phyloP scores from a whole-genome alignment of 2,797 vertebrate genomes.

The Oreochromis grahami region DNA sequence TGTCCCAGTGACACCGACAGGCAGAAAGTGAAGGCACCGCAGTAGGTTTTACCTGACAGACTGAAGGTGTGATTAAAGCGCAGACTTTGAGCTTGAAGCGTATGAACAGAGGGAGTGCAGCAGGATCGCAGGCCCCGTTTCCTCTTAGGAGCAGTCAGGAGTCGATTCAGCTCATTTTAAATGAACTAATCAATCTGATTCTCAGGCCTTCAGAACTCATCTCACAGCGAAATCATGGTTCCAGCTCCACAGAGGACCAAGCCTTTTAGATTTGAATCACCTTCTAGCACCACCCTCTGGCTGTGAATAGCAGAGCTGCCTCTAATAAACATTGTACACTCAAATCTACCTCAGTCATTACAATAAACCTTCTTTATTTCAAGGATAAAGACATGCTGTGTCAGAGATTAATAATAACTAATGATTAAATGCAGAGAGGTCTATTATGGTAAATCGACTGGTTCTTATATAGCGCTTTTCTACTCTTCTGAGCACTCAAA shows the following conservation, averaged over 20 bases:
- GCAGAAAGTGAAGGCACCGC: background rate
- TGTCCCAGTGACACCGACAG: background rate
- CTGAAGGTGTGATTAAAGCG: background rate
- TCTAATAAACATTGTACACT: background rate
- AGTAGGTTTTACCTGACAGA: background rate
- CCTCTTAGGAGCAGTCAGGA: background rate
- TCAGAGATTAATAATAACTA: background rate
- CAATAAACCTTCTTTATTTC: background rate
- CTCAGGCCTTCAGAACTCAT: accelerated
- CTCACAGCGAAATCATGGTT: background rate
- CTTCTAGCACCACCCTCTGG: background rate
- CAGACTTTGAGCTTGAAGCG: background rate
- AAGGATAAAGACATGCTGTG: background rate
- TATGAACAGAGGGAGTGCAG: background rate
- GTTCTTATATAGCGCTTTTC: too few relatives aligned
- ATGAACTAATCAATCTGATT: background rate
- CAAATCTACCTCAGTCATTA: background rate
- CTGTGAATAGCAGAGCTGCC: background rate
- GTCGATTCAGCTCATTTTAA: background rate
- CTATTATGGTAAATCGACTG: too few relatives aligned
- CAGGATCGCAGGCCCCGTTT: background rate
- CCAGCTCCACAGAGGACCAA: background rate
- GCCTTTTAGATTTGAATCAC: background rate
- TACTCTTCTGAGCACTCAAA: too few relatives aligned
- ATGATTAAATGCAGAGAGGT: background rate